Evolutionary conservation across 2,797 vertebrate species (phyloP).

Genomic region (Siniperca scherzeri): DNA sequence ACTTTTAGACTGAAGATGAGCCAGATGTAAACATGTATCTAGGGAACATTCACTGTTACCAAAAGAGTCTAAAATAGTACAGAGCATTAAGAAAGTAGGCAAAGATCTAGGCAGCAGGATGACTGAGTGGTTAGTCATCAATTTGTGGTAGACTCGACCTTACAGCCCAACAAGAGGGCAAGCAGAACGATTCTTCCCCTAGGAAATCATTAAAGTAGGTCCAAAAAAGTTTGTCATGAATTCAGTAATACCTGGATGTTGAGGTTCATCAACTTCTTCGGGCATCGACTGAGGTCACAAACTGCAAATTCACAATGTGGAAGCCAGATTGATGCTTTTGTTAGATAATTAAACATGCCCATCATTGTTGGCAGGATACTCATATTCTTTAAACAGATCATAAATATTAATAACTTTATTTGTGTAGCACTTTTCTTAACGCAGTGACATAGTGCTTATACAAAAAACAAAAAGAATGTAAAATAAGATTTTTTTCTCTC

Average conservation of each 20-base stretch:
- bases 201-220: conserved; percentile 33
- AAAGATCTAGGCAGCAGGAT: not conserved
- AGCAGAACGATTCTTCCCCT: not conserved
- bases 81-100: not conserved
- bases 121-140: not conserved
- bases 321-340: not conserved
- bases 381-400: not conserved
- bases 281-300: not conserved
- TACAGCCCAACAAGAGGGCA: not conserved
- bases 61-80: conserved; percentile 10
- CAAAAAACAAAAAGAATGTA: not conserved
- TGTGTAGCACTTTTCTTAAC: not conserved
- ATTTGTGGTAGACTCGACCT: conserved; percentile 17
- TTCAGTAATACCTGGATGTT: not conserved
- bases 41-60: not conserved
- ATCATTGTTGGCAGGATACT: not conserved
- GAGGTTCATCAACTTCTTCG: not conserved
- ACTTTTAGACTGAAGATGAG: conserved; percentile 8
- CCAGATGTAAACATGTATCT: conserved; percentile 14
- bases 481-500: not conserved
- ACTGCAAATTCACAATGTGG: not conserved
- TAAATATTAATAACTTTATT: not conserved
- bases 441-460: not conserved
- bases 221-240: conserved; percentile 4
- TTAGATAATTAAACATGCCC: not conserved